Conservation (phyloP, 2,113 vertebrate genomes). For the Rhagologus leucostigma region DNA sequence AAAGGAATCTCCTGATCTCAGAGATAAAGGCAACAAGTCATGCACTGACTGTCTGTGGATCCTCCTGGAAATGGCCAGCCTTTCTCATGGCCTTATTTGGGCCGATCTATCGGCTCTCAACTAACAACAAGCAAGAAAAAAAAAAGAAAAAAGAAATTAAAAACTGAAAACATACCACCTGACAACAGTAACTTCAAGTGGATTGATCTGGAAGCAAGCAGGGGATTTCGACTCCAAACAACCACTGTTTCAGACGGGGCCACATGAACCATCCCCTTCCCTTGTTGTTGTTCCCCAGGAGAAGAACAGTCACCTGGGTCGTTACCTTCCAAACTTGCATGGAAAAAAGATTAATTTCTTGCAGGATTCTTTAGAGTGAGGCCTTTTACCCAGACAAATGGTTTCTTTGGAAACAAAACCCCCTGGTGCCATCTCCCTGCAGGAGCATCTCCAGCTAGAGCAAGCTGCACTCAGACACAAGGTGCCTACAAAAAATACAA, state of each 20-base stretch:
- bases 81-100: slow-evolving; percentile 46
- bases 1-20: slow-evolving; percentile 61
- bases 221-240: neutral
- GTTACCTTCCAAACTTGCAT: neutral
- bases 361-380: neutral
- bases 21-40: slow-evolving; percentile 62
- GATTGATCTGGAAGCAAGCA: neutral
- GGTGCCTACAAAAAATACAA: neutral
- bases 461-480: neutral
- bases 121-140: neutral
- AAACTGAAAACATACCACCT: neutral
- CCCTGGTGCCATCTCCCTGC: neutral
- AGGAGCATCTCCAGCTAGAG: neutral
- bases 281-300: neutral
- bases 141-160: neutral
- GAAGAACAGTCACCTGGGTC: neutral
- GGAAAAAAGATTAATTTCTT: neutral
- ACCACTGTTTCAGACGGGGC: neutral
- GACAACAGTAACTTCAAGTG: neutral
- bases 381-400: neutral
- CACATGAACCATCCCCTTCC: neutral
- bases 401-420: neutral
- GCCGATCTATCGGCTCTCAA: neutral
- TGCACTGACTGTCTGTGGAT: slow-evolving; percentile 21
- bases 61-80: slow-evolving; percentile 24